phyloP scores from a whole-genome alignment of 1,140 invertebrate genomes.

The Chironomus tepperi region DNA sequence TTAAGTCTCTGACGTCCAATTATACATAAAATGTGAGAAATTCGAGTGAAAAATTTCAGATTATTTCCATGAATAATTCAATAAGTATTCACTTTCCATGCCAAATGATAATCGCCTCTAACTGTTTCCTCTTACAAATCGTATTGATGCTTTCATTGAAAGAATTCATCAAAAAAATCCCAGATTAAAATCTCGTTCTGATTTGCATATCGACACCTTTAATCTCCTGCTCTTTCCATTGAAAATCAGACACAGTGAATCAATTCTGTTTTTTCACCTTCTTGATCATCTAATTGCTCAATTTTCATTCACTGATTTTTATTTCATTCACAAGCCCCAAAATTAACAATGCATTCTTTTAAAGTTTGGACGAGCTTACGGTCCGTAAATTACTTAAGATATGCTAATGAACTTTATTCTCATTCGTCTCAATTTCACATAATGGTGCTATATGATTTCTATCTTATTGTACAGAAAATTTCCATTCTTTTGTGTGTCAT shows the following conservation, averaged over 20 bases:
- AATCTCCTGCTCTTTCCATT: not conserved
- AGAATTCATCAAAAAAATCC: no score
- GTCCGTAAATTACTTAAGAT: not conserved
- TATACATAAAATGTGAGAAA: no score
- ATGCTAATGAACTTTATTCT: not conserved
- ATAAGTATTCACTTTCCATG: no score
- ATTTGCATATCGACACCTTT: conserved; percentile 7
- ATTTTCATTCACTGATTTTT: not conserved
- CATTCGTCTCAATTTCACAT: not conserved
- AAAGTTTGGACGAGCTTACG: not conserved
- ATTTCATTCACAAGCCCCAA: no score
- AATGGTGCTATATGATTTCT: not conserved
- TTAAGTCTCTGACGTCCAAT: no score
- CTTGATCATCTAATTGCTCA: not conserved
- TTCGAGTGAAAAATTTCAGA: no score
- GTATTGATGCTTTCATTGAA: no score
- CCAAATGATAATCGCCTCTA: no score
- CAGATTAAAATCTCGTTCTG: not conserved
- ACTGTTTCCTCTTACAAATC: no score
- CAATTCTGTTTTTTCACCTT: not conserved
- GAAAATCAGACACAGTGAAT: no score
- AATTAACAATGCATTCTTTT: no score
- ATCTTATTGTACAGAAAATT: not conserved
- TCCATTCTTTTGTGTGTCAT: not conserved
- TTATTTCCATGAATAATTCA: no score